These are phyloP conservation scores for Papilio protenor DNA, from an alignment of 2,888 invertebrate genomes.

Conservation along the genomic window DNA sequence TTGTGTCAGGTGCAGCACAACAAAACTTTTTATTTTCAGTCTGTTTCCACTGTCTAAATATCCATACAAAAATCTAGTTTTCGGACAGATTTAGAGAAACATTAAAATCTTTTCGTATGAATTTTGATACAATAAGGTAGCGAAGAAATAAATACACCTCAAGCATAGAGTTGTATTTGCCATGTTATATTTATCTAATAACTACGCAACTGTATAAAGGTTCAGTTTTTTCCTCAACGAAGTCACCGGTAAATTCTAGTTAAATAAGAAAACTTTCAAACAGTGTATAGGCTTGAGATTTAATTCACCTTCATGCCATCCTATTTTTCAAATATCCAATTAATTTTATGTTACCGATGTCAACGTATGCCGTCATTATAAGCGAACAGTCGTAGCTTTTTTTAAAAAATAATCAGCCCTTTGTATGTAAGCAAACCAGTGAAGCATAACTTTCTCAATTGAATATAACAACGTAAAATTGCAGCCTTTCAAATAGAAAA, in stretches of 20 bases:
- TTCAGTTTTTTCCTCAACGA: not conserved
- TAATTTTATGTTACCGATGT: not conserved
- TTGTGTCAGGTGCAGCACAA: not conserved
- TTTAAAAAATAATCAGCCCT: not conserved
- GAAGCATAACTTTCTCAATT: conserved; percentile 8
- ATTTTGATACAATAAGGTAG: too few relatives aligned
- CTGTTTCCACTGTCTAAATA: too few relatives aligned
- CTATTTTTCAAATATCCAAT: not conserved
- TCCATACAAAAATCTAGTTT: too few relatives aligned
- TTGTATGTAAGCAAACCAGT: not conserved
- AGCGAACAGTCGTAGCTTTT: not conserved
- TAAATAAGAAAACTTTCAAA: not conserved
- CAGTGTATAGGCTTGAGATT: not conserved
- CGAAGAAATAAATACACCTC: too few relatives aligned
- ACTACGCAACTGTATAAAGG: too few relatives aligned
- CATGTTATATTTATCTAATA: too few relatives aligned
- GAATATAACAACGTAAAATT: conserved; percentile 3
- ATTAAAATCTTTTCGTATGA: too few relatives aligned
- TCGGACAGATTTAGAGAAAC: too few relatives aligned
- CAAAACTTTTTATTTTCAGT: too few relatives aligned
- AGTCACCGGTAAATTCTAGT: too few relatives aligned
- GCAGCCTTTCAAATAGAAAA: not conserved
- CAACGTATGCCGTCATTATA: not conserved
- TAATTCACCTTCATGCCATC: not conserved
- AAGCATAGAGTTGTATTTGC: not conserved